Evolutionary conservation across 2,113 vertebrate species (phyloP).

Genomic region (Otocyon megalotis): DNA sequence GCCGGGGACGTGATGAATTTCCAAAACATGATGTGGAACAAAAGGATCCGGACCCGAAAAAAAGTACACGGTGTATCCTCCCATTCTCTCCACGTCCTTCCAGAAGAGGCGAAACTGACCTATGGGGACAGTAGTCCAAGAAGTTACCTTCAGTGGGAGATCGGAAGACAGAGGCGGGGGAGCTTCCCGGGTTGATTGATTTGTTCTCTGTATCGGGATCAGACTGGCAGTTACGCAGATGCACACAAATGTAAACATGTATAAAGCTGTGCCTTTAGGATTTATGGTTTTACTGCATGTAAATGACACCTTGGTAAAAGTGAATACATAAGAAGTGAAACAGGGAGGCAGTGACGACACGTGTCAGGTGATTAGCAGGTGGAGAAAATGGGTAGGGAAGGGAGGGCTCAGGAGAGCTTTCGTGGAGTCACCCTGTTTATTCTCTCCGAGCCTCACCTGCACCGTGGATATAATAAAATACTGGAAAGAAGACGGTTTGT

Average conservation of each 20-base stretch:
- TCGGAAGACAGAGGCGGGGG: background rate
- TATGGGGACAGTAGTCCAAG: rapidly evolving
- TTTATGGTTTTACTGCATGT: background rate
- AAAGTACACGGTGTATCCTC: rapidly evolving
- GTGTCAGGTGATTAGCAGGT: rapidly evolving
- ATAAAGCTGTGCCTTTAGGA: background rate
- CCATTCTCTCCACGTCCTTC: background rate
- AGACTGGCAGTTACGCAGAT: rapidly evolving
- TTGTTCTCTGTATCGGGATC: background rate
- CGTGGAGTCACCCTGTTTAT: background rate
- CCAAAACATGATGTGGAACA: rapidly evolving
- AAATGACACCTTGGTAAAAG: background rate
- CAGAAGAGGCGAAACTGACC: background rate
- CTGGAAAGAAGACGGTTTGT: background rate
- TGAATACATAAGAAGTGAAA: background rate
- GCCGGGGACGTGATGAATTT: background rate
- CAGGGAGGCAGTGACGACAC: rapidly evolving
- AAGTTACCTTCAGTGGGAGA: rapidly evolving
- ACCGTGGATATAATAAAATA: rapidly evolving
- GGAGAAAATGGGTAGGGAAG: rapidly evolving
- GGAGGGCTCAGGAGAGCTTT: background rate
- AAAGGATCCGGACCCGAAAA: background rate
- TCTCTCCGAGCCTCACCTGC: background rate
- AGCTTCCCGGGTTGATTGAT: background rate
- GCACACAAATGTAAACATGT: background rate